A percentile compares a stretch with the other conserved stretches of the same genome.
Evolutionary conservation across 2,113 vertebrate species (phyloP).

Genomic region (Elgaria multicarinata): DNA sequence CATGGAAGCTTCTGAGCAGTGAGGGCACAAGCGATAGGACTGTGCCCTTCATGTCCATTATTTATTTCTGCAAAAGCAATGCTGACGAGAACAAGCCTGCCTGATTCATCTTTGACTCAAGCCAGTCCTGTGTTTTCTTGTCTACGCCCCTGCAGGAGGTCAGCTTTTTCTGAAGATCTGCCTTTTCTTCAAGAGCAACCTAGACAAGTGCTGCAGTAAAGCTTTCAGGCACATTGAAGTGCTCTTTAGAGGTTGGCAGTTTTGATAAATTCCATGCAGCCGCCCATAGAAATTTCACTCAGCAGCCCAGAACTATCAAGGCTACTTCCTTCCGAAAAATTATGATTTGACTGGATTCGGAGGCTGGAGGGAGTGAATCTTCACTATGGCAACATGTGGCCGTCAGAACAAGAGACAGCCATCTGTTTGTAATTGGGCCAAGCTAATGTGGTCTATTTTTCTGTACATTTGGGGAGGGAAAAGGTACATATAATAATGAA

Average conservation of each 20-base stretch:
- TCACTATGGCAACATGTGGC: slow-evolving; percentile 66
- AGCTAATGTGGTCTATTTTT: slow-evolving; percentile 58
- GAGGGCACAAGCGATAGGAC: too few species aligned
- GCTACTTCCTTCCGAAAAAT: slow-evolving; percentile 63
- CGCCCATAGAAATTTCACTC: slow-evolving; percentile 31
- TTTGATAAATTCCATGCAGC: slow-evolving; percentile 25
- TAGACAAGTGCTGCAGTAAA: slow-evolving; percentile 29
- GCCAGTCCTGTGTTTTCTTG: slow-evolving; percentile 43
- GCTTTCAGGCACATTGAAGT: slow-evolving; percentile 24
- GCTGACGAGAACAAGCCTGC: slow-evolving; percentile 60
- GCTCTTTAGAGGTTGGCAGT: slow-evolving; percentile 27
- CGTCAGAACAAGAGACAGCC: slow-evolving; percentile 63
- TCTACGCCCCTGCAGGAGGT: slow-evolving; percentile 64
- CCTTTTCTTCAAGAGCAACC: slow-evolving; percentile 55
- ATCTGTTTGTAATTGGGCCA: slow-evolving; percentile 71
- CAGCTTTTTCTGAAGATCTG: slow-evolving; percentile 46
- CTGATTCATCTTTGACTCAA: slow-evolving; percentile 58
- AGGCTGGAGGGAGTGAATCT: not conserved
- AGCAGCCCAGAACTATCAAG: slow-evolving; percentile 62
- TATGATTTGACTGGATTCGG: slow-evolving; percentile 65
- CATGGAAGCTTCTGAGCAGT: too few species aligned
- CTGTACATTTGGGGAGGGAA: slow-evolving; percentile 4
- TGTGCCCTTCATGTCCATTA: slow-evolving; percentile 60
- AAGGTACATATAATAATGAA: slow-evolving; percentile 11
- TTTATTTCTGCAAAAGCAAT: slow-evolving; percentile 66